phyloP scores from a whole-genome alignment of 2,888 invertebrate species.

The Cephus sareptanus region DNA sequence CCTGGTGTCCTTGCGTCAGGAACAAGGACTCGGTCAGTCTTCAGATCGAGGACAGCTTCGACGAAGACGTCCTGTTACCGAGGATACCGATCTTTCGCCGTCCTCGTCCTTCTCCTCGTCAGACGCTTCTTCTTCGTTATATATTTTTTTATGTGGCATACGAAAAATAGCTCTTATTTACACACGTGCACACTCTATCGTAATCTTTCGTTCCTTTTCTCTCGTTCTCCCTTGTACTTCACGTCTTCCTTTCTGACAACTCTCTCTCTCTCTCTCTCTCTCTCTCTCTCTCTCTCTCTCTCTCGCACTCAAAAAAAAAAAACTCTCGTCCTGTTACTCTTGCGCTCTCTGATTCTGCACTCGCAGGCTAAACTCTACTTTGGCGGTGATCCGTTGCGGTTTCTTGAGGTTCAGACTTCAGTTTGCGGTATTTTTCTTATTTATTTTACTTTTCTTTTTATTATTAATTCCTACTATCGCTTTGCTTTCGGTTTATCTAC shows the following conservation, averaged over 20 bases:
- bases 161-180: constrained; percentile 49
- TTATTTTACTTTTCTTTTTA: constrained; percentile 4
- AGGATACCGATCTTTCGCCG: not conserved
- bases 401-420: constrained; percentile 28
- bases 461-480: constrained; percentile 3
- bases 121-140: not conserved
- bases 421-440: constrained; percentile 16
- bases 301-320: constrained; percentile 5
- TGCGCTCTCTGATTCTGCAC: constrained; percentile 30
- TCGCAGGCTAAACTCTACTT: constrained; percentile 31
- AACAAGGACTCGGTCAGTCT: not conserved
- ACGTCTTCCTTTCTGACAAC: constrained; percentile 26
- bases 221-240: constrained; percentile 15
- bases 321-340: constrained; percentile 20
- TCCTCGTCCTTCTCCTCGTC: not conserved
- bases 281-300: constrained; percentile 21
- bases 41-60: not conserved
- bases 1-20: not conserved
- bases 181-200: constrained; percentile 1
- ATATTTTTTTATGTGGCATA: constrained; percentile 48
- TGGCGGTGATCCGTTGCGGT: constrained; percentile 28
- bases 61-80: not conserved
- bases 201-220: not conserved
- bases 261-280: constrained; percentile 22
- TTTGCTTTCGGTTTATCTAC: constrained; percentile 6